Base-by-base conservation (phyloP, 2,888 invertebrate genomes). In the Biston stratarius region DNA sequence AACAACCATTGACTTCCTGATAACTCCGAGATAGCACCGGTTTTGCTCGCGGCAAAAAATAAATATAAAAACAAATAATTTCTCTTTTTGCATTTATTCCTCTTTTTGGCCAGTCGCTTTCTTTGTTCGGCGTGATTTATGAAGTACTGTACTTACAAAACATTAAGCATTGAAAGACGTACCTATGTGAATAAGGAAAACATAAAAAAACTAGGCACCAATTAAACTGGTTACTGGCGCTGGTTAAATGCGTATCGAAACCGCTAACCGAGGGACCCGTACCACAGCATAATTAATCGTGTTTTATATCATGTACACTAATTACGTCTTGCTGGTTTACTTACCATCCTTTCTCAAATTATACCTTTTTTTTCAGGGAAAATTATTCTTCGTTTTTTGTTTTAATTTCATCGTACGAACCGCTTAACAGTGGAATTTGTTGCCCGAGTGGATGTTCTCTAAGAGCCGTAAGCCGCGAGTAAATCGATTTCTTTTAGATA, bases 121-220 rank as follows among this genome's bases (percentile, higher is more conserved):
- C 76, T 83, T 82, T 79, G 81, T 81, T 81, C 77, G 0, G 5
- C 67, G 82, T 86, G 86, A 86, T 86, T 86, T 86, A 86, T 86
- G 82, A 81, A 85, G 83, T 84, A 84, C 80, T 74, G 79, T 82
- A 81, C 84, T 85, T 83, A 85, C 85, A 83, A 85, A 84, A 85
- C 85, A 85, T 85, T 84, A 83, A 85, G 80, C 84, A 83, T 82
- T 68, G 76, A 72, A 74, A 72, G 55, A 61, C 74, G 78, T 76
- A n/a, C n/a, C n/a, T n/a, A 80, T 80, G 77, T 78, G 79, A 79
- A 80, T 79, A 33, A 65, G 42, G 15, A 49, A 40, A 14, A 36
- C 9, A 36, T 36, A 52, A 8, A 14, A 52, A 38, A 52, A n/a
- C 33, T 0, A 1, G 11, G 10, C 6, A 24, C 38, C 38, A 38